Conservation (phyloP, 1,140 invertebrate species). For the Polypedilum pembai region DNA sequence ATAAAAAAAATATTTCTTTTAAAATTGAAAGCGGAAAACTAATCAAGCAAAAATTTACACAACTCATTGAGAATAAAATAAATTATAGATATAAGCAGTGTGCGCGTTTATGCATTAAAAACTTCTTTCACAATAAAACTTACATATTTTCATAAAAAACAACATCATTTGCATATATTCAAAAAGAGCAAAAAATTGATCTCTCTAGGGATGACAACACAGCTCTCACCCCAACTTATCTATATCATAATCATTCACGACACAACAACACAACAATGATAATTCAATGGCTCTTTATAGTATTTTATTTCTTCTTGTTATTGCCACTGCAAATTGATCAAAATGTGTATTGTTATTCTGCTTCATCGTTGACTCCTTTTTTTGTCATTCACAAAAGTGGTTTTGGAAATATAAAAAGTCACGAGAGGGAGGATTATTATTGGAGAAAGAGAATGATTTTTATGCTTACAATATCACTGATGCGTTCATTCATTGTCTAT, state of each 20-base stretch:
- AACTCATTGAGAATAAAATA: conserved; percentile 18
- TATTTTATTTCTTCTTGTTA: not conserved
- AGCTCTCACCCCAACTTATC: not conserved
- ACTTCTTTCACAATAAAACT: not conserved
- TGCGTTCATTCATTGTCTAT: conserved; percentile 6
- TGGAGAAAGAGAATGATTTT: not conserved
- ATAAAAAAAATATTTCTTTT: not conserved
- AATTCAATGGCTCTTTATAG: conserved; percentile 18
- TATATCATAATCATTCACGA: not conserved
- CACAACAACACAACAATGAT: not conserved
- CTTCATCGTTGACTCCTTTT: conserved; percentile 25
- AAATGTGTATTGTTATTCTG: conserved; percentile 25
- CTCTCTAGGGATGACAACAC: not conserved
- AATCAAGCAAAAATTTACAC: conserved; percentile 22
- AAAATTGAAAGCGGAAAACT: not conserved
- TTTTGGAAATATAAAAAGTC: not conserved
- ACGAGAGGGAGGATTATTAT: not conserved
- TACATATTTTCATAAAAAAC: conserved; percentile 16
- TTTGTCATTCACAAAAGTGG: conserved; percentile 5
- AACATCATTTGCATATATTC: conserved; percentile 26
- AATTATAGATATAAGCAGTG: conserved; percentile 8
- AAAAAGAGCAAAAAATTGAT: conserved; percentile 13
- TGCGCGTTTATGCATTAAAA: conserved; percentile 20
- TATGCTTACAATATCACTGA: conserved; percentile 22
- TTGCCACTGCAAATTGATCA: conserved; percentile 22